Evolutionary conservation across 1,140 invertebrate genomes (phyloP), one percentile per base, ranked within the genome.

Genomic region (Tetragnatha versicolor): DNA sequence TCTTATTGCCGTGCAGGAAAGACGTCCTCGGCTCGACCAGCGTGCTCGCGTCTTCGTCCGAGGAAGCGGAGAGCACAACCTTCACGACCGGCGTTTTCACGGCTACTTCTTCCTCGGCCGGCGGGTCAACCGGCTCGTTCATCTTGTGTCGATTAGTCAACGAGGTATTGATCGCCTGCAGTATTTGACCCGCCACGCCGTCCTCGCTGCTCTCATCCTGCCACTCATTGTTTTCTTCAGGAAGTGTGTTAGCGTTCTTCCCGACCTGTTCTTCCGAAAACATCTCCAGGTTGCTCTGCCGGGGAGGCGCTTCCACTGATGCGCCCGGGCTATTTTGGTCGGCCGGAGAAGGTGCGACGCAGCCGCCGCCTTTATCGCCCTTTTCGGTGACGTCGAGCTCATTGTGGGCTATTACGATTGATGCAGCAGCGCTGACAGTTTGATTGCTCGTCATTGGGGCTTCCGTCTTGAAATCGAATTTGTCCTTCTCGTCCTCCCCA

Each of bases 141-240:
- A 73, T 73, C 29, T 73, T 60, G 22, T 77, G 73, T 1, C 73
- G 60, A 53, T 77, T 77, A n/a, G 73, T 63, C 31, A 77, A 29
- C 10, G 73, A 77, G 4, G 73, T 77, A 31, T 77, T 77, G 47
- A 77, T 77, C 2, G 73, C 73, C 47, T 77, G 73, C 22, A 77
- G 33, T 65, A 77, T 77, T 42, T 77, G 73, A 2, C 60, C 61
- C 2, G 73, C 45, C 31, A 66, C 2, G 17, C 10, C 49, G 3
- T 60, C 53, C 31, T 53, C 2, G 17, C 10, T 33, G 3, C 45
- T 39, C 10, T 37, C n/a, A 4, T 39, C 69, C 33, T 60, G 35
- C 69, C 69, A 73, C 29, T 77, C 73, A 27, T 29, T 53, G 25
- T 42, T 66, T 47, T 55, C 60, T 49, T 29, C 31, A 20, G n/a